Base-by-base conservation (phyloP, 2,113 vertebrate species). In the Ramphastos sulfuratus region DNA sequence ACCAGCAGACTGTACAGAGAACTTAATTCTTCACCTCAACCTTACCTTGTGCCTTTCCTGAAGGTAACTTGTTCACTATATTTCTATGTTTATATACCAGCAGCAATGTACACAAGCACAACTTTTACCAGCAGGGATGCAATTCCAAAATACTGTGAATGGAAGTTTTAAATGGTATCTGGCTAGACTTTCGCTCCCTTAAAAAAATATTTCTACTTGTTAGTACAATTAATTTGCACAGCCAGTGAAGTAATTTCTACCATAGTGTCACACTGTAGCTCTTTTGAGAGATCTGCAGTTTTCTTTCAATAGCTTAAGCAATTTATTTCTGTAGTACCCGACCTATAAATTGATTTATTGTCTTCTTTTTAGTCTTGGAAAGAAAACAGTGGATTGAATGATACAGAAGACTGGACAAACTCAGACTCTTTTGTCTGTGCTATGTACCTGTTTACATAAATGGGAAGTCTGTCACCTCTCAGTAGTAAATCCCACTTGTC, bases 11-110 rank as follows among this genome's bases (percentile, higher is more conserved):
- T 99, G 84, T 99, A 99, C 97, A 98, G 98, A 96, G 99, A 99
- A 97, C 98, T 99, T 77, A 99, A 99, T 96, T 99, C 99, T 92
- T 99, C 98, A 96, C 99, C 99, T 97, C 99, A 99, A 98, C 99
- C 99, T 83, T 99, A 99, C 97, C 98, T 99, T 97, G 99, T 99
- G 98, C 99, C 99, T 99, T 99, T 99, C 97, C 98, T 99, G 91
- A 99, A 99, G 98, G 99, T 99, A 97, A 98, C 10, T 75, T 27
- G 4, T 31, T 92, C 6, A 4, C 14, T 27, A 7, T 63, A 19
- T 66, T 56, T 83, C 63, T 66, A 8, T 78, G n/a, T 9, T 56
- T 42, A 5, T 10, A 4, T 42, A 15, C 71, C 58, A 84, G 16
- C 66, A 77, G 24, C 37, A 74, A 16, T 20, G 50, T 69, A 24